Percentiles rank a stretch among this genome's conserved stretches.
phyloP scores from a whole-genome alignment of 2,888 invertebrate genomes.

The Hypercompe scribonia region DNA sequence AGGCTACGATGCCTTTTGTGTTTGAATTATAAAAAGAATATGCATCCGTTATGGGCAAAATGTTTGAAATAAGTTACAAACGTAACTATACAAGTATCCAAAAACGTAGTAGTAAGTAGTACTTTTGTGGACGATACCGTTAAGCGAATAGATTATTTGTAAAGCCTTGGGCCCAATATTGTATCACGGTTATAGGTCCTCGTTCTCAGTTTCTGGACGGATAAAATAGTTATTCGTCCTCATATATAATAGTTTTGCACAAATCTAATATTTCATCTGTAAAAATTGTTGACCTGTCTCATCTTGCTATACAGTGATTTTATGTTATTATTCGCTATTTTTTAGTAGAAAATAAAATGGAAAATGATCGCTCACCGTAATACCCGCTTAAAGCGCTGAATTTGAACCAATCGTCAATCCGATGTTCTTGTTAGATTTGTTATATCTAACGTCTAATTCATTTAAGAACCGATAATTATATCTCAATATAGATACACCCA shows the following conservation, averaged over 20 bases:
- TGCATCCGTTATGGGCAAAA: background rate
- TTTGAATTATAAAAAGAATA: background rate
- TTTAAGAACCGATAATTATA: too few species aligned
- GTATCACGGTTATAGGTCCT: slow-evolving; percentile 24
- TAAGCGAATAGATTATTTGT: slow-evolving; percentile 37
- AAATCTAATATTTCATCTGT: slow-evolving; percentile 44
- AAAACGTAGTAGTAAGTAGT: slow-evolving; percentile 18
- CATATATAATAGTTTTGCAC: slow-evolving; percentile 35
- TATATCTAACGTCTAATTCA: background rate
- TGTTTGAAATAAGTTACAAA: background rate
- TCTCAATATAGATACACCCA: too few species aligned
- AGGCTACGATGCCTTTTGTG: background rate
- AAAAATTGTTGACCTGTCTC: slow-evolving; percentile 21
- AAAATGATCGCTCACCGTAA: too few species aligned
- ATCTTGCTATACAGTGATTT: slow-evolving; percentile 11
- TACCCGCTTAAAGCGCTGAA: too few species aligned
- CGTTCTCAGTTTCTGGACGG: slow-evolving; percentile 20
- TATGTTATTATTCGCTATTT: background rate
- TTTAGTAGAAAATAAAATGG: too few species aligned
- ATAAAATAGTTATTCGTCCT: slow-evolving; percentile 31
- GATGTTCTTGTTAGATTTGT: background rate
- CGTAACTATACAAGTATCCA: background rate
- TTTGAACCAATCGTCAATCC: too few species aligned
- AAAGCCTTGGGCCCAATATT: slow-evolving; percentile 47
- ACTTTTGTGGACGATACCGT: slow-evolving; percentile 39